These are phyloP conservation scores for Peucedramus taeniatus DNA, from an alignment of 2,113 vertebrate genomes.

Conservation along the genomic window DNA sequence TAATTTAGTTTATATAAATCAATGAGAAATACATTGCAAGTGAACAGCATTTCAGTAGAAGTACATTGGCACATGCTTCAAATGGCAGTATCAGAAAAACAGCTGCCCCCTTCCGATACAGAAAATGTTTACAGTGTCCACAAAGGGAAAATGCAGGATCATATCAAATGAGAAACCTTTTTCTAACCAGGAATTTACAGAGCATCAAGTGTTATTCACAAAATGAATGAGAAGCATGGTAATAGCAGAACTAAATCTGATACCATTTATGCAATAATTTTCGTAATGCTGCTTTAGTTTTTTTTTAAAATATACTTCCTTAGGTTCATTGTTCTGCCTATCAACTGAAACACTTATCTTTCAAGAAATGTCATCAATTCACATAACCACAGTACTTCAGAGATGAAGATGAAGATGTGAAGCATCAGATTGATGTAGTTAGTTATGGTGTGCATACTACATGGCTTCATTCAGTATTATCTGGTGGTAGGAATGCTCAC, in stretches of 20 bases:
- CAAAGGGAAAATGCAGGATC: constrained; percentile 7
- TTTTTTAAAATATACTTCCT: background rate
- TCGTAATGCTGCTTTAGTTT: background rate
- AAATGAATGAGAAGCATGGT: background rate
- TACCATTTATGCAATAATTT: background rate
- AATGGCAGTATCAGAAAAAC: constrained; percentile 1
- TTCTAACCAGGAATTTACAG: constrained; percentile 1
- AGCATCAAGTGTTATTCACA: constrained; percentile 7
- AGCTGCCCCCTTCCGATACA: background rate
- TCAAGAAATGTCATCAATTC: constrained; percentile 48
- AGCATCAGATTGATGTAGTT: background rate
- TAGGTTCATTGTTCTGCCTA: background rate
- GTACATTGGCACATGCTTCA: constrained; percentile 38
- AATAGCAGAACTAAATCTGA: constrained; percentile 30
- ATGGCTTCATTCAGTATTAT: background rate
- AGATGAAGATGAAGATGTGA: constrained; percentile 54
- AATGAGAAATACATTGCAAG: background rate
- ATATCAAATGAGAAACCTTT: constrained; percentile 29
- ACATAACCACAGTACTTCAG: constrained; percentile 14
- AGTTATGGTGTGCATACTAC: background rate
- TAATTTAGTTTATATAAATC: background rate
- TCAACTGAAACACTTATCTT: constrained; percentile 21
- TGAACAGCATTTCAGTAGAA: constrained; percentile 1
- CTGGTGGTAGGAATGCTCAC: background rate
- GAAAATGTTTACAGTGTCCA: background rate